Evolutionary conservation across 2,113 vertebrate genomes (phyloP), one percentile per base, ranked within the genome.

Genomic region (Poecile atricapillus): DNA sequence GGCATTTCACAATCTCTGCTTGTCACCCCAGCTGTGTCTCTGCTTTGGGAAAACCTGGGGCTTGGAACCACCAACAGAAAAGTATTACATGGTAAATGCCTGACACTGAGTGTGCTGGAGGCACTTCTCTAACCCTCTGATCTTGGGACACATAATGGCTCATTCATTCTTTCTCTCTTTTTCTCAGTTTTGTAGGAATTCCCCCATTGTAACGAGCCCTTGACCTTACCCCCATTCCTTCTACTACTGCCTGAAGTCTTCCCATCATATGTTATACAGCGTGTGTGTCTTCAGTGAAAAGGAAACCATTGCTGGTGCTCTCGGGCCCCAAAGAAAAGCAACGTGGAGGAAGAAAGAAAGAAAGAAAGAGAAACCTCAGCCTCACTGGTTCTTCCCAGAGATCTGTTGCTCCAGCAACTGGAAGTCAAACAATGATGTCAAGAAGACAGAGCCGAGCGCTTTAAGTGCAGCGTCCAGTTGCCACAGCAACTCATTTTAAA

Each of bases 331-430:
- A 21, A 94, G 91, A 93, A 97, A 96, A 91, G 86, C 70, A 76
- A 59, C 0, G 15, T 68, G 88, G 83, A 91, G 53, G 62, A 82
- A 94, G 87, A 96, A 97, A 97, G 95, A 96, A 97, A 97, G 95
- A 96, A 39, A 39, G 39, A 39, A 96, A 96, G 85, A 91, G 41
- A 78, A 95, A 81, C 30, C 94, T 96, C 49, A 52, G 78, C 65
- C 90, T 93, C 27, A 3, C 73, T 87, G 87, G 95, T 90, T 89
- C 93, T 89, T 96, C 95, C 87, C 62, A 65, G 70, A 1, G 9
- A 67, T 83, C 94, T 95, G 98, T 97, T 97, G 97, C 97, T 96
- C 73, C 96, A 95, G 97, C 97, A 97, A 97, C 97, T 93, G 65
- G 20, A 91, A 97, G 83, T 91, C 89, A 96, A 96, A 98, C 97